Evolutionary conservation across 2,888 invertebrate species (phyloP).

Genomic region (Parnassius glacialis): DNA sequence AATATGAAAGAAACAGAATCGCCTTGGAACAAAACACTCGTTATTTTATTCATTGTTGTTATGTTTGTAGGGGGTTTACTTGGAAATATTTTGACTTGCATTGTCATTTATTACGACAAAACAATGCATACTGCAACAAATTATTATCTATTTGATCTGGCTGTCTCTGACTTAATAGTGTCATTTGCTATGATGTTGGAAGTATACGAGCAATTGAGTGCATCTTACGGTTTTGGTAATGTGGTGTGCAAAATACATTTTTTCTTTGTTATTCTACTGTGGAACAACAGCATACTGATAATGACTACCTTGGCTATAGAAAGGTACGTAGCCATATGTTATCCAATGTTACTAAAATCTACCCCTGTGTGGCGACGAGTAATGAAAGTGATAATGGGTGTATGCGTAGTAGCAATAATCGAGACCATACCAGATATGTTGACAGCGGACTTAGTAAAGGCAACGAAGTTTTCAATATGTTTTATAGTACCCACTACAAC

Average conservation of each 20-base stretch:
- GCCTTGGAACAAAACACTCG: constrained; percentile 35
- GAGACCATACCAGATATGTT: constrained; percentile 52
- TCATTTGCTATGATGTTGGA: constrained; percentile 55
- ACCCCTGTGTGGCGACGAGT: constrained; percentile 48
- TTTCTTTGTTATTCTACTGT: constrained; percentile 47
- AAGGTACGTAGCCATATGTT: constrained; percentile 54
- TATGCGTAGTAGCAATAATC: constrained; percentile 51
- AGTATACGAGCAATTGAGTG: constrained; percentile 38
- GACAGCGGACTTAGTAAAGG: constrained; percentile 45
- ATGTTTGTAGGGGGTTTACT: constrained; percentile 50
- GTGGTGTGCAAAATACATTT: constrained; percentile 51
- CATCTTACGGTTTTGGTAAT: constrained; percentile 38
- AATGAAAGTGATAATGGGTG: constrained; percentile 45
- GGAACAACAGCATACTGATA: constrained; percentile 56
- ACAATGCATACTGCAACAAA: constrained; percentile 68
- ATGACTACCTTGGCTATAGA: constrained; percentile 58
- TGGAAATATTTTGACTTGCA: constrained; percentile 64
- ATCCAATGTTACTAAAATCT: constrained; percentile 48
- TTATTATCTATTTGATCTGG: constrained; percentile 64
- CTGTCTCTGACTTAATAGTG: constrained; percentile 60
- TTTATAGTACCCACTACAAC: constrained; percentile 46
- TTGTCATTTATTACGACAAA: constrained; percentile 61
- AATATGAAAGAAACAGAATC: constrained; percentile 36
- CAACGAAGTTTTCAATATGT: constrained; percentile 43
- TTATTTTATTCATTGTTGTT: constrained; percentile 34